Percentiles rank a stretch among this genome's conserved stretches.
Conservation (phyloP, 2,797 vertebrate species). For the Amphiprion clarkii region DNA sequence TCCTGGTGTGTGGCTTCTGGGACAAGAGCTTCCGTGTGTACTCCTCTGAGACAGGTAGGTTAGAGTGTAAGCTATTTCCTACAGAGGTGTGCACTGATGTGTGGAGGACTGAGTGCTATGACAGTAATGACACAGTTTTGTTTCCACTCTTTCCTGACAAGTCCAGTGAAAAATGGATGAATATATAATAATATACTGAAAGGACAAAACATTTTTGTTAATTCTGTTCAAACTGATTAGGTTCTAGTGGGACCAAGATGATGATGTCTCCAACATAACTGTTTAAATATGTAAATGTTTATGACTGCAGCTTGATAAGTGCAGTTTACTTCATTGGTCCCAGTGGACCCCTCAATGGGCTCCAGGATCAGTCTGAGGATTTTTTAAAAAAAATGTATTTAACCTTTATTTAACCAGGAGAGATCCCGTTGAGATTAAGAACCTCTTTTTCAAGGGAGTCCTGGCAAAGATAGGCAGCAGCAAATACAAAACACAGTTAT, state of each 20-base stretch:
- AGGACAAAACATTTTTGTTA: not conserved
- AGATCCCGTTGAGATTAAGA: too few relatives aligned
- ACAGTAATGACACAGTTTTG: slow-evolving; percentile 67
- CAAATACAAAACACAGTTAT: too few relatives aligned
- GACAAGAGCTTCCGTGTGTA: slow-evolving; percentile 99
- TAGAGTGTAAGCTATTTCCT: slow-evolving; percentile 77
- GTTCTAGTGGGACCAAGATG: not conserved
- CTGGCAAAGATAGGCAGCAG: too few relatives aligned
- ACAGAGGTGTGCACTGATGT: slow-evolving; percentile 70
- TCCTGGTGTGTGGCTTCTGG: slow-evolving; percentile 99
- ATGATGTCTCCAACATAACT: not conserved
- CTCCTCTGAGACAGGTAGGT: slow-evolving; percentile 96
- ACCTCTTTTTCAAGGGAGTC: too few relatives aligned
- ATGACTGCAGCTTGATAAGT: not conserved
- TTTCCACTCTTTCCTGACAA: slow-evolving; percentile 57
- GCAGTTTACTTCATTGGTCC: not conserved
- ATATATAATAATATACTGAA: slow-evolving; percentile 22
- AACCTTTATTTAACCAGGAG: too few relatives aligned
- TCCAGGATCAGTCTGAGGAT: not conserved
- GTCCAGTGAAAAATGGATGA: slow-evolving; percentile 42
- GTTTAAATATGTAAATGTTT: not conserved
- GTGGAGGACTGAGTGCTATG: slow-evolving; percentile 68
- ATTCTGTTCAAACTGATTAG: not conserved
- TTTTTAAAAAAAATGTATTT: too few relatives aligned
- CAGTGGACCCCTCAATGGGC: not conserved